Conservation (phyloP, 64 coral and sea anemone species). For the Porites australiensis region DNA sequence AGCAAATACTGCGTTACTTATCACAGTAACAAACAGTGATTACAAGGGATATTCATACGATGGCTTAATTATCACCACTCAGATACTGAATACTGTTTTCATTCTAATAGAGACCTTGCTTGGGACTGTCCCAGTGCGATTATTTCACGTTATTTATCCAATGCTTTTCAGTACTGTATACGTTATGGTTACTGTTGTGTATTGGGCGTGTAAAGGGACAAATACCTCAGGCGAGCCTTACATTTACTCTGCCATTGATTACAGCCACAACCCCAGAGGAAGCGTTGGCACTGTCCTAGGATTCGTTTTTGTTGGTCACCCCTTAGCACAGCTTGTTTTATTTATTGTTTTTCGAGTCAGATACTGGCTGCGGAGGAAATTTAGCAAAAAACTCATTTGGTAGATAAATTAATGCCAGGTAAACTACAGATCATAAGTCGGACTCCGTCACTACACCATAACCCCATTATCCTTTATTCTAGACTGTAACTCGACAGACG, state of each 20-base stretch:
- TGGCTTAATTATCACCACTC: constrained; percentile 71
- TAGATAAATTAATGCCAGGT: neutral
- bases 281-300: constrained; percentile 15
- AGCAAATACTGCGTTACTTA: constrained; percentile 45
- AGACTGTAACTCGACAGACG: too few relatives aligned
- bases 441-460: too few relatives aligned
- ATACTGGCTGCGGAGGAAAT: constrained; percentile 27
- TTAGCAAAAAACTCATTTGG: constrained; percentile 44
- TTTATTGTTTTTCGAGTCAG: constrained; percentile 34
- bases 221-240: constrained; percentile 24
- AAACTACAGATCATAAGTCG: too few relatives aligned
- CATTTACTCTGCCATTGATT: constrained; percentile 75
- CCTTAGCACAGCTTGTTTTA: constrained; percentile 45
- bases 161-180: constrained; percentile 71
- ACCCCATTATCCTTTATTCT: too few relatives aligned
- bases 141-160: constrained; percentile 82
- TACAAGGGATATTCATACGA: neutral
- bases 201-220: constrained; percentile 65
- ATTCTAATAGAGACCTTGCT: constrained; percentile 65
- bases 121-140: constrained; percentile 66
- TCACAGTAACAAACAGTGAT: constrained; percentile 58
- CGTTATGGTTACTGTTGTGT: constrained; percentile 68
- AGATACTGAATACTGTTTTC: constrained; percentile 85
- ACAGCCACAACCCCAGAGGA: constrained; percentile 36
- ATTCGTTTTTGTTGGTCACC: constrained; percentile 54